Evolutionary conservation across 2,797 vertebrate species (phyloP).

Genomic region (Hippoglossus hippoglossus): DNA sequence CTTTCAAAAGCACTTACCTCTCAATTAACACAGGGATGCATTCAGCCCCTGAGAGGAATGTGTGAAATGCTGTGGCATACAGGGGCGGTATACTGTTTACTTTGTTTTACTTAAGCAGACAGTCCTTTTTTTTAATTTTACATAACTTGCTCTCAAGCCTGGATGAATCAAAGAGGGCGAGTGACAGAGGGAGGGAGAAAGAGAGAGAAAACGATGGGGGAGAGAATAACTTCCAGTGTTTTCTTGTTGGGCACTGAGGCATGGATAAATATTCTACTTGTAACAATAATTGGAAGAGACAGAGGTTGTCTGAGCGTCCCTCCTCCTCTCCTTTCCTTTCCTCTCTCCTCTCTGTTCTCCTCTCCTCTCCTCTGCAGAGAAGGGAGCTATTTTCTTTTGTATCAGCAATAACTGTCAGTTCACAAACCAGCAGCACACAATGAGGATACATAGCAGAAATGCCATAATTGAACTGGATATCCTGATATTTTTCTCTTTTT

Average conservation of each 20-base stretch:
- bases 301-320: slow-evolving; percentile 66
- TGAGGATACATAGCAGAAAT: slow-evolving; percentile 18
- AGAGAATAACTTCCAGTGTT: slow-evolving; percentile 61
- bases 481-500: neutral
- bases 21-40: slow-evolving; percentile 44
- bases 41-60: slow-evolving; percentile 20
- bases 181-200: neutral
- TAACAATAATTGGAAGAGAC: slow-evolving; percentile 78
- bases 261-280: slow-evolving; percentile 75
- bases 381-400: slow-evolving; percentile 31
- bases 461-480: slow-evolving; percentile 7
- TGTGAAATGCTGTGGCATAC: slow-evolving; percentile 17
- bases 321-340: slow-evolving; percentile 28
- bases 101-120: slow-evolving; percentile 44
- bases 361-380: slow-evolving; percentile 30
- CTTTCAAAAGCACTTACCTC: slow-evolving; percentile 49
- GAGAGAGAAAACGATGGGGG: slow-evolving; percentile 1
- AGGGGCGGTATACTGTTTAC: slow-evolving; percentile 43
- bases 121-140: slow-evolving; percentile 41
- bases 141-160: slow-evolving; percentile 48
- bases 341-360: slow-evolving; percentile 27
- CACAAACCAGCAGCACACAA: slow-evolving; percentile 22
- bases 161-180: slow-evolving; percentile 27
- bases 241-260: slow-evolving; percentile 71
- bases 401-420: slow-evolving; percentile 36